Evolutionary conservation across 2,797 vertebrate species (phyloP).

Genomic region (Pseudochirops corinnae): DNA sequence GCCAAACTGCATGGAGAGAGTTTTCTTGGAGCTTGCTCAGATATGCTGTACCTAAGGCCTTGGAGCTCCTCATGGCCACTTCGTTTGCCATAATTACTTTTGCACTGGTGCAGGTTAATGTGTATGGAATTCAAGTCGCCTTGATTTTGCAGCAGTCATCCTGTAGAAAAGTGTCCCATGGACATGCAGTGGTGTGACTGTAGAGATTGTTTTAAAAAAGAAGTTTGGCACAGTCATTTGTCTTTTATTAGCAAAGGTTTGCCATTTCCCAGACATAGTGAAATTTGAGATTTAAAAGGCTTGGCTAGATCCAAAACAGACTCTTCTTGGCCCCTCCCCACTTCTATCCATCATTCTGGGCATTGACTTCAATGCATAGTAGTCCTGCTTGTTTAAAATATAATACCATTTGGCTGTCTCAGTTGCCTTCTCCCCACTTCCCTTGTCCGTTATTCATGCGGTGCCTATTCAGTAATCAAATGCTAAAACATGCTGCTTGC

Average conservation of each 20-base stretch:
- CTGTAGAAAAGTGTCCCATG: not conserved
- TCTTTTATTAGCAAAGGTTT: slow-evolving; percentile 15
- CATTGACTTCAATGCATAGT: not conserved
- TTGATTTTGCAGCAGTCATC: not conserved
- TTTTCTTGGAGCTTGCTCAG: too few species aligned
- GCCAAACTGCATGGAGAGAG: not conserved
- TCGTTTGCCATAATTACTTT: not conserved
- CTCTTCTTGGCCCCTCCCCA: not conserved
- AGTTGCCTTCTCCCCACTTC: fast-evolving
- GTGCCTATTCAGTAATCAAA: not conserved
- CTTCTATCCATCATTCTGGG: not conserved
- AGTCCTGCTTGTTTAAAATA: slow-evolving; percentile 27
- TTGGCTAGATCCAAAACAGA: slow-evolving; percentile 42
- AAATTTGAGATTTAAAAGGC: slow-evolving; percentile 31
- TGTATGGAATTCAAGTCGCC: not conserved
- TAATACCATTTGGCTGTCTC: not conserved
- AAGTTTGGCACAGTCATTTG: not conserved
- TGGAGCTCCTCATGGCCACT: not conserved
- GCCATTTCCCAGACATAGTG: not conserved
- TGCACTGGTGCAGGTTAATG: not conserved
- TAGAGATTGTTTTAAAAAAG: not conserved
- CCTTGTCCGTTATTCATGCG: not conserved
- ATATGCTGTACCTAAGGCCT: not conserved
- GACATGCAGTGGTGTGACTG: not conserved
- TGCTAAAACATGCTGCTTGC: not conserved